These are phyloP conservation scores for Phortica variegata DNA, from an alignment of 1,140 invertebrate species.

Conservation along the genomic window DNA sequence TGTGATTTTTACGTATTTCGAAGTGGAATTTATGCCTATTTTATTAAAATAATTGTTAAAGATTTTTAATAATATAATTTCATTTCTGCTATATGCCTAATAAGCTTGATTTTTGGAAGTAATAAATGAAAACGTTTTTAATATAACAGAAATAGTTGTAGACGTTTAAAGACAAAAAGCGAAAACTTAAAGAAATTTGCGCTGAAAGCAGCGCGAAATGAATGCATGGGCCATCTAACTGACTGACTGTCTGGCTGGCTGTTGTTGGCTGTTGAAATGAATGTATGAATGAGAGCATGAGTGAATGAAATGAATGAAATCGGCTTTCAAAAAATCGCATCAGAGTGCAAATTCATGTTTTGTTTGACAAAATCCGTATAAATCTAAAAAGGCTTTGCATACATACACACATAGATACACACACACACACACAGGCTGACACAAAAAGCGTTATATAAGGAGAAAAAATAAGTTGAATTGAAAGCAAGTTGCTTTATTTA, in stretches of 20 bases:
- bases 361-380: conserved; percentile 53
- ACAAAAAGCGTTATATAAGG: too few relatives aligned
- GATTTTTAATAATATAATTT: conserved; percentile 14
- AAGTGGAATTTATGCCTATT: too few relatives aligned
- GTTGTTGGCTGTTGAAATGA: conserved; percentile 12
- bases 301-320: conserved; percentile 24
- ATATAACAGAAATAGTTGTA: not conserved
- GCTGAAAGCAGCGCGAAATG: conserved; percentile 1
- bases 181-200: conserved; percentile 13
- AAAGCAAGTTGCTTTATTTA: too few relatives aligned
- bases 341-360: conserved; percentile 52
- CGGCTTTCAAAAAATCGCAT: conserved; percentile 24
- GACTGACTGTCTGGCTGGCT: too few relatives aligned
- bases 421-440: not conserved
- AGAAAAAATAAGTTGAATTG: too few relatives aligned
- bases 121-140: not conserved
- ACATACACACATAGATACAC: too few relatives aligned
- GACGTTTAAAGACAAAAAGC: conserved; percentile 7
- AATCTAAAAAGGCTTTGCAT: conserved; percentile 34
- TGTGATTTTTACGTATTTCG: too few relatives aligned
- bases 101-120: conserved; percentile 3
- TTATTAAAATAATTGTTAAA: conserved; percentile 21
- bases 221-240: too few relatives aligned
- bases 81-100: conserved; percentile 10
- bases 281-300: too few relatives aligned